A percentile compares a stretch with the other conserved stretches of the same genome.
Evolutionary conservation across 2,888 invertebrate species (phyloP).

Genomic region (Microdon myrmicae): DNA sequence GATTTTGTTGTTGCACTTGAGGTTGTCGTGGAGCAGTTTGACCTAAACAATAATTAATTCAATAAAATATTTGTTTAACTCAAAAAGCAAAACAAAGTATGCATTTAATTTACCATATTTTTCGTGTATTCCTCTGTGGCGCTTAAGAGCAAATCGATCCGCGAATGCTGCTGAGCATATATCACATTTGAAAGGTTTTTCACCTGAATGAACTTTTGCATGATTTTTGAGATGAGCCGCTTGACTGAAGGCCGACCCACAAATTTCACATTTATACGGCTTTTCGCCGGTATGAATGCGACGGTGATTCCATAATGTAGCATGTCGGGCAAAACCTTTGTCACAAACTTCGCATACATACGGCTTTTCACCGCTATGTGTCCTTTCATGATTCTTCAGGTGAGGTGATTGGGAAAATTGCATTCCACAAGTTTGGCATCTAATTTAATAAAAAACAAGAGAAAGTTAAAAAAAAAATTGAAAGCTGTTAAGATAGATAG

Average conservation of each 20-base stretch:
- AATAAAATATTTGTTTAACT: neutral
- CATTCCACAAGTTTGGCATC: conserved; percentile 89
- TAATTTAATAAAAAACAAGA: conserved; percentile 59
- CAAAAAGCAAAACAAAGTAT: neutral
- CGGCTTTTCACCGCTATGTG: conserved; percentile 87
- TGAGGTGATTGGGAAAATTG: conserved; percentile 90
- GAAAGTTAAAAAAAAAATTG: neutral
- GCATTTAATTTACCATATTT: conserved; percentile 74
- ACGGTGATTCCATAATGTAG: conserved; percentile 88
- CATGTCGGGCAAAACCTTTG: conserved; percentile 88
- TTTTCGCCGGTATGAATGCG: conserved; percentile 82
- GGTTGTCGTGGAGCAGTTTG: conserved; percentile 69
- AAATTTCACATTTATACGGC: conserved; percentile 79
- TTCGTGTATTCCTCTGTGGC: conserved; percentile 87
- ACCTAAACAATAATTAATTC: conserved; percentile 51
- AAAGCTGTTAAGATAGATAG: no score
- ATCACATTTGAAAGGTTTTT: conserved; percentile 85
- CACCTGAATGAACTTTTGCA: conserved; percentile 84
- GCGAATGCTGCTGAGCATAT: conserved; percentile 88
- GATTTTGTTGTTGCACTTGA: conserved; percentile 54
- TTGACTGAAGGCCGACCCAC: conserved; percentile 90
- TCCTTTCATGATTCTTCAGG: conserved; percentile 87
- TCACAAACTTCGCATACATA: conserved; percentile 90
- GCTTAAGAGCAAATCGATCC: conserved; percentile 85
- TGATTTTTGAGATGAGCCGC: conserved; percentile 90